Evolutionary conservation across 2,888 invertebrate species (phyloP), one percentile per base, ranked within the genome.

Genomic region (Ellobium chinense): DNA sequence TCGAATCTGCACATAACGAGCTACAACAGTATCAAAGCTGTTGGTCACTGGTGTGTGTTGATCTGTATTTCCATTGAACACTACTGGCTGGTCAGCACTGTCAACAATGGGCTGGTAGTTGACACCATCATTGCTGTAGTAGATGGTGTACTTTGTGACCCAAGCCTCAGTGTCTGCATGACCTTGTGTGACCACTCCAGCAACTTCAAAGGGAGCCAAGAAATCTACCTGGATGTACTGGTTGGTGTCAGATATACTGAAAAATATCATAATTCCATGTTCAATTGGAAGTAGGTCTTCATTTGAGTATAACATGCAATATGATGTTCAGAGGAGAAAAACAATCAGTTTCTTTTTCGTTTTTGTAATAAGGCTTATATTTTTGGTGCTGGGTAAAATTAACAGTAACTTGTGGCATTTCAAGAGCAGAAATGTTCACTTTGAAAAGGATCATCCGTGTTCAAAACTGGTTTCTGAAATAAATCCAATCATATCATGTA

Each of bases 1-100:
- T 63, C 86, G 84, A 78, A 97, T 84, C 36, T 87, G 85, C 34
- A 90, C 85, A 74, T 85, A 88, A 60, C 87, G 88, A 7, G 89
- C 88, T 27, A 46, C 58, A 29, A 82, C 70, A 5, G 70, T 24
- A 1, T 65, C 14, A 77, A 83, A 82, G 63, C 81, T 73, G 62
- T 83, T 77, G 70, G 75, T 65, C 63, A 83, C 84, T 18, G 86
- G 84, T 14, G 87, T 86, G 73, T 84, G 82, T 18, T 84, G 81
- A 46, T 83, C 83, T 14, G 54, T 63, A 66, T 83, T 83, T 60
- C 76, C 81, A 5, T 27, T 27, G 93, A 97, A 97, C 37, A 95
- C 89, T 9, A 29, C 37, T 27, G 78, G 78, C 36, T 27, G 21
- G 21, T 72, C 39, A n/a, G 24, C 29, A 56, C 21, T 56, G 58